Evolutionary conservation across 2,888 invertebrate genomes (phyloP), one percentile per base, ranked within the genome.

Genomic region (Aporophyla lueneburgensis): DNA sequence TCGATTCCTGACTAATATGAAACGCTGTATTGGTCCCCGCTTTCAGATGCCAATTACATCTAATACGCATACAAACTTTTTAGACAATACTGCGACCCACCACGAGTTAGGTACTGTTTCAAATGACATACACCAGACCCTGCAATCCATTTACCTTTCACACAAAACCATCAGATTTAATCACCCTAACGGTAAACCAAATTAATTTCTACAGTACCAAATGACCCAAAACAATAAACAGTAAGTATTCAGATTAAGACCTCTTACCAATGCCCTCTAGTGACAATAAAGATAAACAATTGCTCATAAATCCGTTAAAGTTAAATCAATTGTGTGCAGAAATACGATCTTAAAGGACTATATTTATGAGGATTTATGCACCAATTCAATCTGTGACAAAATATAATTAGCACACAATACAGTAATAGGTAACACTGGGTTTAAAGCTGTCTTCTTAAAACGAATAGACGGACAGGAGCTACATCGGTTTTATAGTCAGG

Each of bases 401-500:
- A 84, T 88, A 86, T 88, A 85, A 89, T 89, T 87, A 88, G 74
- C 88, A 88, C 84, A 88, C 88, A 88, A 88, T 89, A 79, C 75
- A 65, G 76, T 71, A 80, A 81, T 80, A 88, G 68, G 72, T 66
- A 80, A 72, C 70, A 53, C 62, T 12, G 80, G 61, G 46, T 46
- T 70, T 88, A 79, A 76, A 80, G 59, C 82, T 86, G 87, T 87
- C 85, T 71, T 46, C 79, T 85, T 86, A 69, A 83, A 83, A 69
- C 61, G 69, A 67, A 66, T 73, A 66, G 83, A 78, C 53, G 65
- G 83, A 87, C 71, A 73, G 88, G 76, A 87, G 85, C 79, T 77
- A 87, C 86, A 82, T 82, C 80, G 84, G 84, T 90, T 92, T 92
- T 91, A 92, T 92, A 87, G 90, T 85, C 85, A 16, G 66, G 71